Evolutionary conservation across 2,113 vertebrate species (phyloP), one percentile per base, ranked within the genome.

Genomic region (Phocoena sinus): DNA sequence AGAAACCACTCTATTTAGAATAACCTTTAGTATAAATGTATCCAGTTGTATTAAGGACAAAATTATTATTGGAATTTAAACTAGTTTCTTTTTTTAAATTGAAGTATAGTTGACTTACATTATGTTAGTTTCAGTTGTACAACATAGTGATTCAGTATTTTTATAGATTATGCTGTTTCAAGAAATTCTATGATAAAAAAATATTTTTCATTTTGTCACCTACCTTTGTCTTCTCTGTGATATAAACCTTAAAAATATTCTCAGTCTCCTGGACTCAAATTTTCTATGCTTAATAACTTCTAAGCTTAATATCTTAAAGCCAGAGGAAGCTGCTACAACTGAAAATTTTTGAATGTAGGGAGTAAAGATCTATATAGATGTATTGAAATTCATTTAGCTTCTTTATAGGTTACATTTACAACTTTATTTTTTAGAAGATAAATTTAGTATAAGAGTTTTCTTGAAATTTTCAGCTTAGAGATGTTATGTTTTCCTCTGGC

Each of bases 1-100:
- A 97, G 95, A 97, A 98, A 50, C 36, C 60, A 44, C 47, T 90
- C 94, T 97, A 38, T 97, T 97, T 97, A 2, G 4, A 65, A 17
- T 60, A 74, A 92, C 21, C 87, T 13, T 81, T 95, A 62, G 58
- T 80, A 65, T 84, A 93, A 97, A 56, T 94, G 13, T 65, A 23
- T 28, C 20, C 21, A 44, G 26, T 80, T 91, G 83, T 56, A 84
- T 0, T 87, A 81, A 86, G 53, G 76, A 26, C 28, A 87, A n/a
- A 81, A 77, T 96, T 95, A 50, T 17, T 20, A 53, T n/a, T 73
- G 13, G 56, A 62, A 20, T 80, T 84, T 68, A 85, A 53, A 41
- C 38, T 67, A 76, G 8, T 81, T 62, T 26, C 6, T 58, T 58
- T 21, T 56, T 62, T 62, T 3, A 11, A 62, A 62, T 62, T 62